Percentiles rank a stretch among this genome's conserved stretches.
These are phyloP conservation scores for Spisula subtruncata DNA, from an alignment of 2,888 invertebrate species.

Conservation along the genomic window DNA sequence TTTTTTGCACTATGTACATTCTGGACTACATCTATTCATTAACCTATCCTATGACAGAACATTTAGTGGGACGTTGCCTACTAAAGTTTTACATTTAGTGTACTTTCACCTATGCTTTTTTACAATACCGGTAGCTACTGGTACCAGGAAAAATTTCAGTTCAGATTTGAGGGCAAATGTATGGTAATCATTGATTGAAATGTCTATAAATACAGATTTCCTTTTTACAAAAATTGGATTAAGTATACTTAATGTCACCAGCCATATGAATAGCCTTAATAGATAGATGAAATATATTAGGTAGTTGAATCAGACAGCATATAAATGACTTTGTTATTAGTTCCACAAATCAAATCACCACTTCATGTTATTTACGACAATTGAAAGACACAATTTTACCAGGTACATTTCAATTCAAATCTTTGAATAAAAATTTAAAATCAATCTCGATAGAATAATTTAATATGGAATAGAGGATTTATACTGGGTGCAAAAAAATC, in stretches of 20 bases:
- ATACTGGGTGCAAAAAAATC: conserved; percentile 41
- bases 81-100: background rate
- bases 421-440: conserved; percentile 2
- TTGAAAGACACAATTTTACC: background rate
- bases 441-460: background rate
- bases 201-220: conserved; percentile 13
- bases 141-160: background rate
- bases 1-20: background rate
- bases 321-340: conserved; percentile 1
- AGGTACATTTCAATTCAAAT: conserved; percentile 40
- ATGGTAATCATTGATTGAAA: conserved; percentile 12
- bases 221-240: conserved; percentile 25
- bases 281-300: background rate
- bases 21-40: background rate
- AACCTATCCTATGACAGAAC: background rate
- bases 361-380: conserved; percentile 34
- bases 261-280: conserved; percentile 8
- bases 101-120: background rate
- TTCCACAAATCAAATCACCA: conserved; percentile 9
- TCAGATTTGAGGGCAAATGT: background rate
- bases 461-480: background rate
- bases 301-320: background rate
- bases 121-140: background rate
- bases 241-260: conserved; percentile 5
- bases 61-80: background rate